Percentiles rank a stretch among this genome's conserved stretches.
Evolutionary conservation across 30 jellyfish, hydroid and myxozoan genomes (phyloP).

Genomic region (Pseudorhiza aurosa): DNA sequence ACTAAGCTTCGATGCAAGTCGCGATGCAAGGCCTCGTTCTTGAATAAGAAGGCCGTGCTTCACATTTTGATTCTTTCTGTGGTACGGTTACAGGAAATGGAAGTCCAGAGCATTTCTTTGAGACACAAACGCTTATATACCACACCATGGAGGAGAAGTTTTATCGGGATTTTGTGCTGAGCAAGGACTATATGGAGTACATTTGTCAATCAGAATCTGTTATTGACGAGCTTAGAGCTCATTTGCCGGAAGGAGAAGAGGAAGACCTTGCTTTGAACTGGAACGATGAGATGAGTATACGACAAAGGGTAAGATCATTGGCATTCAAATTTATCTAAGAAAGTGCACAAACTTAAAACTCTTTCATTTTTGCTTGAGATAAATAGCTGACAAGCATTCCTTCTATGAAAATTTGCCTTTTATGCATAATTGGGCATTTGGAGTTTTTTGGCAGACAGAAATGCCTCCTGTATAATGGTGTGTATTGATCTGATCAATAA

Average conservation of each 20-base stretch:
- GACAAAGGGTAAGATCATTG: constrained; percentile 87
- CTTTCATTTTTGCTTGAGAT: too few species aligned
- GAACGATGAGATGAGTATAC: constrained; percentile 90
- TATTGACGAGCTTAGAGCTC: constrained; percentile 91
- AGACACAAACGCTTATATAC: constrained; percentile 86
- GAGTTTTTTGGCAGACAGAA: too few species aligned
- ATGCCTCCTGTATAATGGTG: too few species aligned
- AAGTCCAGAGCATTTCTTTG: constrained; percentile 84
- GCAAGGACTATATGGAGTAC: constrained; percentile 92
- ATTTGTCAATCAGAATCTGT: constrained; percentile 97
- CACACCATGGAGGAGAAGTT: constrained; percentile 78
- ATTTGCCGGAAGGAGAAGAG: constrained; percentile 74
- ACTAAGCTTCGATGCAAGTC: too few species aligned
- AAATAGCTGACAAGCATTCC: too few species aligned
- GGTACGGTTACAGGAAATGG: constrained; percentile 63
- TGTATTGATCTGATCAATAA: too few species aligned
- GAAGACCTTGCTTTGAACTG: constrained; percentile 78
- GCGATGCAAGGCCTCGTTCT: too few species aligned
- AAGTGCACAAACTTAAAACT: too few species aligned
- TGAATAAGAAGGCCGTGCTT: too few species aligned
- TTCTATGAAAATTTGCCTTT: too few species aligned
- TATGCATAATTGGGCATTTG: too few species aligned
- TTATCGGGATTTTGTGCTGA: constrained; percentile 91
- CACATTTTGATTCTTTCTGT: background rate
- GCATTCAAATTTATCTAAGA: too few species aligned